Base-by-base conservation (phyloP, 2,888 invertebrate genomes). In the Tipula unca region DNA sequence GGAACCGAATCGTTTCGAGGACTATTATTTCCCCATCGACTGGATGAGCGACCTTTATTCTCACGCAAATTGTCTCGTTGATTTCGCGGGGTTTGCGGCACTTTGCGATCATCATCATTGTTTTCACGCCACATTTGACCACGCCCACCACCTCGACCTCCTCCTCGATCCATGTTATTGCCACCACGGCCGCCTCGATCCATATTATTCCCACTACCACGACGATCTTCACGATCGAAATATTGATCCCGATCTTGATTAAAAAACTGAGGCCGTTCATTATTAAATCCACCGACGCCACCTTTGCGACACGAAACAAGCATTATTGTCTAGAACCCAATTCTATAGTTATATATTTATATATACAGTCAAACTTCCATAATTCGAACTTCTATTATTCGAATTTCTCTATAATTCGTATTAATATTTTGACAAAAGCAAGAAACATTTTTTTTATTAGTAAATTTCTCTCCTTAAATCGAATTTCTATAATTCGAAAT, bases 21-120 rank as follows among this genome's bases (percentile, higher is more conserved):
- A 1, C 88, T 88, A 1, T 88, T 88, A 86, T 88, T 89, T 82
- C 89, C 89, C 89, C 89, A 90, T 29, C 90, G 87, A 84, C 84
- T 84, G 3, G 84, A 84, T 25, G 87, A 87, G 29, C 88, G 87
- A 36, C 87, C 86, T 29, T 87, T 87, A 85, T 88, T 87, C 3
- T 86, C 86, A 82, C 86, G 87, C 86, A 85, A 84, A 69, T 35
- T 10, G 82, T 32, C 54, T 42, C 42, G 29, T 86, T 86, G 83
- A 84, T 86, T 2, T 85, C 85, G 25, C 8, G 20, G 20, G 0
- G 6, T 20, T 69, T 69, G 69, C 8, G 20, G 20, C 29, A 84
- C 35, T 84, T 86, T 84, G 5, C 29, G 54, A 48, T 82, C 39
- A 29, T 82, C 39, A 48, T 36, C 54, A 25, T 25, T 29, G 3